Percentiles rank a stretch among this genome's conserved stretches.
phyloP scores from a whole-genome alignment of 2,888 invertebrate species.

The Eilema depressum region DNA sequence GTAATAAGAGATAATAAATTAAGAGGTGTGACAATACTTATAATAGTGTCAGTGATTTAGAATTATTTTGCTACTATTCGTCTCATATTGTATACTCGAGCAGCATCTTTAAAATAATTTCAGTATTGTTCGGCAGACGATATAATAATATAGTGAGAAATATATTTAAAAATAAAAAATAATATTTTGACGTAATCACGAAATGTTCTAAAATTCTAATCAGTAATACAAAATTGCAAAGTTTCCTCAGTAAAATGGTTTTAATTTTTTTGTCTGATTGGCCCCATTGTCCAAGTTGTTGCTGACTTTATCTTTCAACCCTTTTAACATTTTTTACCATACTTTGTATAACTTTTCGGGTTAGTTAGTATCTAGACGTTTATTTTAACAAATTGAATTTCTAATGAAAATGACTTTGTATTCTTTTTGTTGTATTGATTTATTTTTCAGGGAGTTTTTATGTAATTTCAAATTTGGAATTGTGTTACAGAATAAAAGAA shows the following conservation, averaged over 20 bases:
- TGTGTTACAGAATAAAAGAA: conserved; percentile 25
- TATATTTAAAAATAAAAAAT: background rate
- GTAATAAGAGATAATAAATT: too few relatives aligned
- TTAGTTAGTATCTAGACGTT: conserved; percentile 52
- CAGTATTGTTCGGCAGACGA: too few relatives aligned
- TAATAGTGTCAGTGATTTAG: too few relatives aligned
- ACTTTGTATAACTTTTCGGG: conserved; percentile 58
- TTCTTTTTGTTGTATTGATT: conserved; percentile 40
- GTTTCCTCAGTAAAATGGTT: conserved; percentile 35
- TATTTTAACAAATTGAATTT: conserved; percentile 60
- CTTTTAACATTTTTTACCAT: conserved; percentile 53
- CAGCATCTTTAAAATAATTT: too few relatives aligned
- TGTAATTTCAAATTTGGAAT: conserved; percentile 33
- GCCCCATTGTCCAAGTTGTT: conserved; percentile 57
- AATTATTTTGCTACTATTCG: too few relatives aligned
- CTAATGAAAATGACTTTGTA: conserved; percentile 50
- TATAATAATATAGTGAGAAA: background rate
- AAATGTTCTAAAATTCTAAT: conserved; percentile 28
- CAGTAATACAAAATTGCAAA: conserved; percentile 42
- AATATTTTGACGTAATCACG: conserved; percentile 15
- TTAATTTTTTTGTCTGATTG: conserved; percentile 58
- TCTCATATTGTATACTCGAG: too few relatives aligned
- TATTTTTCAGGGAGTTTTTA: conserved; percentile 27
- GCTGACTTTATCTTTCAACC: conserved; percentile 59
- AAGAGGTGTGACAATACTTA: too few relatives aligned